phyloP scores from a whole-genome alignment of 1,140 invertebrate species.

The Plutomurus gul region DNA sequence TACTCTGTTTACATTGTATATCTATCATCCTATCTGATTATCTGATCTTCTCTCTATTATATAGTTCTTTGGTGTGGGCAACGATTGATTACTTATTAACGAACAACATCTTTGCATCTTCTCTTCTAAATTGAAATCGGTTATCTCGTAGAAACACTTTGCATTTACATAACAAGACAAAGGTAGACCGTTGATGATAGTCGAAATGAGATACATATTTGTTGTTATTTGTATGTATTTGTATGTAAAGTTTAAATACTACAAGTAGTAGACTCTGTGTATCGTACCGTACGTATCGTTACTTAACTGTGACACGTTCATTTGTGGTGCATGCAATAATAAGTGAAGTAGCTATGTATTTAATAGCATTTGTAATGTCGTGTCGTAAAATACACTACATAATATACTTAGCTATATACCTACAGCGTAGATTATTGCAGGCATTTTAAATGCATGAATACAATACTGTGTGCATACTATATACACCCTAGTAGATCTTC shows the following conservation, averaged over 20 bases:
- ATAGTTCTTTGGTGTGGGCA: constrained; percentile 12
- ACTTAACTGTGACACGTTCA: constrained; percentile 24
- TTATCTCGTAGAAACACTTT: not conserved
- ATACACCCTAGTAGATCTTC: too few species aligned
- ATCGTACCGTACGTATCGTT: constrained; percentile 10
- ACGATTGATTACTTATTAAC: not conserved
- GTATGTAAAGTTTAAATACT: not conserved
- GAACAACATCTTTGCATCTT: constrained; percentile 20
- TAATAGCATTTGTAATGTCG: constrained; percentile 12
- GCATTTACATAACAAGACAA: constrained; percentile 7
- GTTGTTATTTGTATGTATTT: too few species aligned
- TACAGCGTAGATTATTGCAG: too few species aligned
- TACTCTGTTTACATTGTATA: not conserved
- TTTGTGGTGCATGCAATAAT: constrained; percentile 15
- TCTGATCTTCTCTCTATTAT: constrained; percentile 21
- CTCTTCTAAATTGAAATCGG: not conserved
- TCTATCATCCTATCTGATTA: constrained; percentile 22
- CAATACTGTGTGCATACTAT: not conserved
- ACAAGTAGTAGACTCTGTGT: constrained; percentile 9
- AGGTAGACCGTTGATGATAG: constrained; percentile 9
- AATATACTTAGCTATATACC: too few species aligned
- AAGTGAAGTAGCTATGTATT: not conserved
- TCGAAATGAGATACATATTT: constrained; percentile 15
- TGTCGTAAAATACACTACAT: constrained; percentile 5
- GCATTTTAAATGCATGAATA: not conserved